Conservation (phyloP, 2,888 invertebrate species). For the Megaustenia siamemsis region DNA sequence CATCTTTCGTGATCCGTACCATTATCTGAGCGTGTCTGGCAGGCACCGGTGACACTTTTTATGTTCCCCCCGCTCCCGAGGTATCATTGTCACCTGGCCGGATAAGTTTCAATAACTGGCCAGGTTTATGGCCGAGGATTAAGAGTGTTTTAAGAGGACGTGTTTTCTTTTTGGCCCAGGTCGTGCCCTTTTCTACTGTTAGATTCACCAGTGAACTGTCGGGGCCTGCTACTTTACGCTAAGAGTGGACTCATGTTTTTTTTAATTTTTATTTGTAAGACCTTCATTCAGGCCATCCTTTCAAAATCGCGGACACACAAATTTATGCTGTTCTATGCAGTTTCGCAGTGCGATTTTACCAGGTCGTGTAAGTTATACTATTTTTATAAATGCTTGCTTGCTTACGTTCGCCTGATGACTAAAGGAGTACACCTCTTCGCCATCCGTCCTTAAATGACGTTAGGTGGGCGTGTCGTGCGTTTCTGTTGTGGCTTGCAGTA, state of each 20-base stretch:
- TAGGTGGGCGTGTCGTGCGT: no score
- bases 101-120: slow-evolving; percentile 10
- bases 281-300: no score
- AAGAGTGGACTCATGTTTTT: neutral
- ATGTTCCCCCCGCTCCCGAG: neutral
- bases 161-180: slow-evolving; percentile 10
- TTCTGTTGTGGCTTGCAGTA: no score
- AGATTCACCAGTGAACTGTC: neutral
- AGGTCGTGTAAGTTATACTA: no score
- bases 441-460: no score
- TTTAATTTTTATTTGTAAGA: no score
- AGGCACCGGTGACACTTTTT: slow-evolving; percentile 33
- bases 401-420: no score
- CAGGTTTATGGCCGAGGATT: slow-evolving; percentile 21
- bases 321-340: no score
- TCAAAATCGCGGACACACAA: no score
- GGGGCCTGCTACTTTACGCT: neutral
- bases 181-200: neutral
- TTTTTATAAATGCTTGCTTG: no score
- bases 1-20: neutral
- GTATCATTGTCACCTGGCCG: slow-evolving; percentile 33
- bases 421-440: no score
- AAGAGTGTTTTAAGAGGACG: neutral
- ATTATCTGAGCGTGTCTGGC: slow-evolving; percentile 15
- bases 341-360: no score